phyloP scores from a whole-genome alignment of 2,888 invertebrate species.

The Iselma pallidipennis region DNA sequence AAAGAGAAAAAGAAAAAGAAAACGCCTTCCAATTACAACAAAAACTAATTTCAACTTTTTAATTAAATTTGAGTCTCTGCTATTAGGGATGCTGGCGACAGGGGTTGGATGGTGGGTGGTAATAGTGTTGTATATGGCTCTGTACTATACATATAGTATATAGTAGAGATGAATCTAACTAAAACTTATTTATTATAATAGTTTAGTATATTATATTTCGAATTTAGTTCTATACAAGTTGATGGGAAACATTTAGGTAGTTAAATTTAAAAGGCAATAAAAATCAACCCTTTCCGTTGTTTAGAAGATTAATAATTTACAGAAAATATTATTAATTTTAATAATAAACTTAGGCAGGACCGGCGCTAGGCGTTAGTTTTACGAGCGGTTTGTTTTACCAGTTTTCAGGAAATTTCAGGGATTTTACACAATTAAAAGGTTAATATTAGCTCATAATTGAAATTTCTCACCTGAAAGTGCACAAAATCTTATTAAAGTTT shows the following conservation, averaged over 20 bases:
- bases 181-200: conserved; percentile 47
- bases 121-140: conserved; percentile 38
- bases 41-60: conserved; percentile 58
- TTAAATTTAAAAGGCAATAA: too few species aligned
- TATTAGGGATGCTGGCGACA: neutral
- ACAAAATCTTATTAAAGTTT: neutral
- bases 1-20: conserved; percentile 20
- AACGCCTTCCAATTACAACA: conserved; percentile 52
- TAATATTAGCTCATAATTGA: neutral
- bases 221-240: neutral
- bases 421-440: neutral
- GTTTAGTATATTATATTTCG: neutral
- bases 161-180: conserved; percentile 40
- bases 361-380: too few species aligned
- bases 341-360: too few species aligned
- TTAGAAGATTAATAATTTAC: too few species aligned
- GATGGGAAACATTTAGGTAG: too few species aligned
- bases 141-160: conserved; percentile 52
- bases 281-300: too few species aligned
- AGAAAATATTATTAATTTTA: too few species aligned
- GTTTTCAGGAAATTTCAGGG: neutral
- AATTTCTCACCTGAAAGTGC: neutral
- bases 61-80: conserved; percentile 52
- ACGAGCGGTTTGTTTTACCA: too few species aligned
- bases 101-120: neutral